phyloP scores from a whole-genome alignment of 2,113 vertebrate genomes.

The Marmota monax region DNA sequence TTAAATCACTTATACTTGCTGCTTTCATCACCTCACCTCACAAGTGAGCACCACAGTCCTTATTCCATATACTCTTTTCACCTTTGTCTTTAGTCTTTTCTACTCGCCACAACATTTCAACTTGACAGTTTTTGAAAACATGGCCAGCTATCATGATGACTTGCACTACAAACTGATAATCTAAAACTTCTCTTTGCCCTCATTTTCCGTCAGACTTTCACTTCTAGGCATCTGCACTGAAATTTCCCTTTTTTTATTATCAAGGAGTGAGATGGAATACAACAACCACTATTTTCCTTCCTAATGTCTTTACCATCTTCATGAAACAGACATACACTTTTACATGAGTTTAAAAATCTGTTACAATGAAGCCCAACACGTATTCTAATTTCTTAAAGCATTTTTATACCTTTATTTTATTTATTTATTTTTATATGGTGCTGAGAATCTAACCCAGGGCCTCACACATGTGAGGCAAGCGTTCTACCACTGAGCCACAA shows the following conservation, averaged over 20 bases:
- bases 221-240: not conserved
- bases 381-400: not conserved
- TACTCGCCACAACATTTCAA: not conserved
- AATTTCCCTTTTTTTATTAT: not conserved
- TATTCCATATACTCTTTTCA: not conserved
- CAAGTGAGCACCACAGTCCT: not conserved
- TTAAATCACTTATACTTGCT: constrained; percentile 22
- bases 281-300: not conserved
- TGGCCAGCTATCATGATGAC: not conserved
- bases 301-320: not conserved
- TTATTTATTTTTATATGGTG: too few species aligned
- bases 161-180: not conserved
- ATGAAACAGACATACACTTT: not conserved
- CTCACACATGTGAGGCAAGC: too few species aligned
- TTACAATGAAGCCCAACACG: not conserved
- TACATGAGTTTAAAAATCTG: not conserved
- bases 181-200: not conserved
- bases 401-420: too few species aligned
- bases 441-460: too few species aligned
- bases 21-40: not conserved
- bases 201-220: not conserved
- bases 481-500: too few species aligned
- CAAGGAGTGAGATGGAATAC: not conserved
- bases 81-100: not conserved
- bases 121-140: not conserved